Evolutionary conservation across 2,113 vertebrate species (phyloP), one percentile per base, ranked within the genome.

Genomic region (Mustelus asterias): DNA sequence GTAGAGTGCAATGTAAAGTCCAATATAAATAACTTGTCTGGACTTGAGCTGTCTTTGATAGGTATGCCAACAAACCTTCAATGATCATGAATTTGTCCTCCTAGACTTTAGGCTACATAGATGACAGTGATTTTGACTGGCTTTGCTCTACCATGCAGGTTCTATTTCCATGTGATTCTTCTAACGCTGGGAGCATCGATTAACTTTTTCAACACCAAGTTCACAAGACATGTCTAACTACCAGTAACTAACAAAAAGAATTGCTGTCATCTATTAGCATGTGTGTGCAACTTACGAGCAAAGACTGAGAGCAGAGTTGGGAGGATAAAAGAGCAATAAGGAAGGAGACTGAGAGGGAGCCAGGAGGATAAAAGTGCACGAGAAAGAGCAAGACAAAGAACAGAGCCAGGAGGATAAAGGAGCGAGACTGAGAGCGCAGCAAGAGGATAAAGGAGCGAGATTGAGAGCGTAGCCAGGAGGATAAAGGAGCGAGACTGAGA

Each of bases 71-170:
- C 26, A 29, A 72, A 8, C 70, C 8, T 22, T 44, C 83, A 86
- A 44, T 44, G 41, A 7, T 44, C 80, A 96, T 85, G 95, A 0
- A 16, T 0, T 96, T 97, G 96, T 29, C 83, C 5, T 97, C 96
- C 33, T 65, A 98, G 98, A 98, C 97, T 69, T 97, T 97, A 37
- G 98, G 98, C 93, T 98, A 98, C 96, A 97, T 97, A 33, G 99
- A 99, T 96, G 99, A 99, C 97, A 99, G 98, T 48, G 99, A 99
- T 96, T 99, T 99, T 94, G 99, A 99, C 58, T 99, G 99, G 99
- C 99, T 98, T 65, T 99, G 99, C 97, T 99, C 99, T 0, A 99
- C 99, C 97, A 99, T 99, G 18, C 99, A 98, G 96, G 98, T 99
- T 96, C 98, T 99, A 29, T 99, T 99, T 96, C 99, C 99, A 65